Conservation (phyloP, 2,888 invertebrate species). For the Lithosia quadra region DNA sequence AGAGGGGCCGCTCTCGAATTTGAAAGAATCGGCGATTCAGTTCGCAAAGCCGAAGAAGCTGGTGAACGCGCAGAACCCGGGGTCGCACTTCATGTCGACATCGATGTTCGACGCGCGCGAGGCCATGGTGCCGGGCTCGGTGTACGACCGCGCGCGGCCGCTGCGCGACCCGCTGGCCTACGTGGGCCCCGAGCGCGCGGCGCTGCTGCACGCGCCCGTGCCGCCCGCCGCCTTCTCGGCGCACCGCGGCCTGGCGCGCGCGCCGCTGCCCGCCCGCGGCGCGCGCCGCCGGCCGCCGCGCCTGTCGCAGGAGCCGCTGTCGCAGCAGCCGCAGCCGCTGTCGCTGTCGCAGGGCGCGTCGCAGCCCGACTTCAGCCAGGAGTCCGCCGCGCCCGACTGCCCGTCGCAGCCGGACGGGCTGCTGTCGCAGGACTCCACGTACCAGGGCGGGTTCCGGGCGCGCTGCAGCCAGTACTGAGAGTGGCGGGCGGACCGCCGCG, state of each 20-base stretch:
- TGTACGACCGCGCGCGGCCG: slow-evolving; percentile 94
- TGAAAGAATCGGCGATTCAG: slow-evolving; percentile 98
- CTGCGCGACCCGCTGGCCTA: slow-evolving; percentile 97
- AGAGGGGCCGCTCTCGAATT: slow-evolving; percentile 98
- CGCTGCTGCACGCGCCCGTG: slow-evolving; percentile 93
- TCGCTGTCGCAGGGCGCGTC: slow-evolving; percentile 92
- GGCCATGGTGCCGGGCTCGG: slow-evolving; percentile 96
- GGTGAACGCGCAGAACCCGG: slow-evolving; percentile 97
- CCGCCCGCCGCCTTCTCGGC: slow-evolving; percentile 98
- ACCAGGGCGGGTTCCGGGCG: slow-evolving; percentile 91
- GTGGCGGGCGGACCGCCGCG: slow-evolving; percentile 89
- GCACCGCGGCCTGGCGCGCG: slow-evolving; percentile 92
- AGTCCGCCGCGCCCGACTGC: slow-evolving; percentile 94
- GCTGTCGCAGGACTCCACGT: slow-evolving; percentile 96
- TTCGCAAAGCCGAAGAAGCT: slow-evolving; percentile 99
- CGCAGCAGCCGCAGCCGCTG: slow-evolving; percentile 89
- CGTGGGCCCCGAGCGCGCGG: slow-evolving; percentile 94
- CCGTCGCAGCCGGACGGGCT: slow-evolving; percentile 98
- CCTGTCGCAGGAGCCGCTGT: slow-evolving; percentile 90
- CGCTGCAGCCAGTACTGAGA: slow-evolving; percentile 92
- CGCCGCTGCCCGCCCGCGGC: slow-evolving; percentile 89
- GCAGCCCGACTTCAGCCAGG: slow-evolving; percentile 92
- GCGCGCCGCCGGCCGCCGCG: slow-evolving; percentile 76
- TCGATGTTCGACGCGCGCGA: slow-evolving; percentile 99
- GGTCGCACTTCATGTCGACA: slow-evolving; percentile 98